These are phyloP conservation scores for Caerostris darwini DNA, from an alignment of 1,140 invertebrate species.

Conservation along the genomic window DNA sequence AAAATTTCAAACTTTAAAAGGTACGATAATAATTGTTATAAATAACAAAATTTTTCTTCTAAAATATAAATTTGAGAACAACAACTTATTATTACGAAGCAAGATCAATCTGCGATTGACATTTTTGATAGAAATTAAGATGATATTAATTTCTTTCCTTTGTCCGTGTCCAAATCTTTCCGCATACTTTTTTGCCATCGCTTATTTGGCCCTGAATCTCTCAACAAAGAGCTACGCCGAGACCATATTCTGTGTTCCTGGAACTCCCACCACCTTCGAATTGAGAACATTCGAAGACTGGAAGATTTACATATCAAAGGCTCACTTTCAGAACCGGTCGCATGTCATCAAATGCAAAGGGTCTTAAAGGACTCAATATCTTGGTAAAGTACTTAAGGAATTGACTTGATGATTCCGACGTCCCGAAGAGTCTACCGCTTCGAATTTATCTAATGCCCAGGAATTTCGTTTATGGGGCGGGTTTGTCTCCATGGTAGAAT, in stretches of 20 bases:
- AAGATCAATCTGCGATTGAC: conserved; percentile 73
- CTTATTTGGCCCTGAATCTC: conserved; percentile 67
- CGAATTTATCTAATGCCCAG: neutral
- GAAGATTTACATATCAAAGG: conserved; percentile 69
- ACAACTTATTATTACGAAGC: too few relatives aligned
- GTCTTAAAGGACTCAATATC: conserved; percentile 37
- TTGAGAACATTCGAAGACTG: neutral
- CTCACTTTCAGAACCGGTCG: conserved; percentile 27
- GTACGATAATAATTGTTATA: too few relatives aligned
- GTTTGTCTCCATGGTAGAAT: neutral
- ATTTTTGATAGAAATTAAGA: conserved; percentile 68
- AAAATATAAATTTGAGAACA: too few relatives aligned
- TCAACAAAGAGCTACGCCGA: neutral
- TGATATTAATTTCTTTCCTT: conserved; percentile 34
- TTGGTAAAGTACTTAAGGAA: conserved; percentile 15
- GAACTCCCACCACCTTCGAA: neutral
- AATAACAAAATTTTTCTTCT: too few relatives aligned
- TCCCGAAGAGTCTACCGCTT: too few relatives aligned
- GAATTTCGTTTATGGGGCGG: conserved; percentile 5
- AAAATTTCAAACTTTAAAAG: too few relatives aligned
- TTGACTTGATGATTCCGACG: conserved; percentile 30
- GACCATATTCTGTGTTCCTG: neutral
- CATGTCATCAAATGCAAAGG: conserved; percentile 6
- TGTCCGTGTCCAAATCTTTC: conserved; percentile 56
- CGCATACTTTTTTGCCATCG: conserved; percentile 37